phyloP scores from a whole-genome alignment of 2,797 vertebrate species.

The Syndactyla subalaris region DNA sequence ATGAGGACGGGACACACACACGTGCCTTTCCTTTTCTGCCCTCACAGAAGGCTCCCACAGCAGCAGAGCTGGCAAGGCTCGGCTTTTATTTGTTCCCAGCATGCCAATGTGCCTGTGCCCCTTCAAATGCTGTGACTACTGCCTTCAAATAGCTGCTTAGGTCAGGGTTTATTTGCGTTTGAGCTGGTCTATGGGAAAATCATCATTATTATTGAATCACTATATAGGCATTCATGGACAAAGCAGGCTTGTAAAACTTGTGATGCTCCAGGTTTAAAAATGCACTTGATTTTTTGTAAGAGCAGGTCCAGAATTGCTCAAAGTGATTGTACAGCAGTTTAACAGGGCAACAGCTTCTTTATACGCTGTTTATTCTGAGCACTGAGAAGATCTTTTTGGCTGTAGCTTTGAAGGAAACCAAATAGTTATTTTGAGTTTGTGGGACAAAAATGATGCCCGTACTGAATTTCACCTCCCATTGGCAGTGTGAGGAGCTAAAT shows the following conservation, averaged over 20 bases:
- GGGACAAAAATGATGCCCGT: not conserved
- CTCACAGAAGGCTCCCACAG: not conserved
- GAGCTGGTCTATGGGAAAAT: not conserved
- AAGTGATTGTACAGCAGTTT: not conserved
- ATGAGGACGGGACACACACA: rapidly evolving
- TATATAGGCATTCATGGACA: not conserved
- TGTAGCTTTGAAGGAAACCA: not conserved
- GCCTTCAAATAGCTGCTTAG: not conserved
- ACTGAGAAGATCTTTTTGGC: not conserved
- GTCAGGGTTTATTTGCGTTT: not conserved
- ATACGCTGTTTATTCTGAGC: not conserved
- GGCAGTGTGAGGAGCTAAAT: not conserved
- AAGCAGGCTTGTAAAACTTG: not conserved
- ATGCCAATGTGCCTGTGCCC: not conserved
- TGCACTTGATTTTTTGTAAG: not conserved
- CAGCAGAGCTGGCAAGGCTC: not conserved
- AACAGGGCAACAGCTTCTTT: not conserved
- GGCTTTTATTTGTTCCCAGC: not conserved
- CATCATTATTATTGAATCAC: not conserved
- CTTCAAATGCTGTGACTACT: not conserved
- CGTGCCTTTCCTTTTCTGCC: not conserved
- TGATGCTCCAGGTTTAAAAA: not conserved
- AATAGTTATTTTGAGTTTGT: not conserved
- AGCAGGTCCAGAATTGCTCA: not conserved
- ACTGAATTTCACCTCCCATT: not conserved